phyloP scores from a whole-genome alignment of 2,113 vertebrate species.

The Capreolus pygargus region DNA sequence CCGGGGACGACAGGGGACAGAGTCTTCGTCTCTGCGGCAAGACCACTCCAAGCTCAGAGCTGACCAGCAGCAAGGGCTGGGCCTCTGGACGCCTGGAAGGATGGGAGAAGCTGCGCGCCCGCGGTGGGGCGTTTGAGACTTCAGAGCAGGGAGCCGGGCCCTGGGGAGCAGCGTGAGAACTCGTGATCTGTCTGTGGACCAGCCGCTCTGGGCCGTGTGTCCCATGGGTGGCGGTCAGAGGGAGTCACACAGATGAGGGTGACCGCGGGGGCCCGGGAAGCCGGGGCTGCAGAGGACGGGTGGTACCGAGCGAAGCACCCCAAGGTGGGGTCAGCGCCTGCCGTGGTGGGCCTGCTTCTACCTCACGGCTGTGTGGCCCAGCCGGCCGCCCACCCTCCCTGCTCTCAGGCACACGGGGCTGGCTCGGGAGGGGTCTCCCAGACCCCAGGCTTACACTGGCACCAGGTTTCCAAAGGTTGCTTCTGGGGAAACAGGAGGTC shows the following conservation, averaged over 20 bases:
- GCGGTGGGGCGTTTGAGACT: neutral
- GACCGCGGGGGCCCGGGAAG: neutral
- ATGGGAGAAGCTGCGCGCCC: neutral
- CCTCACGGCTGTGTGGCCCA: fast-evolving
- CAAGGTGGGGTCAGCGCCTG: neutral
- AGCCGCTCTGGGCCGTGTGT: neutral
- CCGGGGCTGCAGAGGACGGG: fast-evolving
- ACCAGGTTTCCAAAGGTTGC: neutral
- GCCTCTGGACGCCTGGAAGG: fast-evolving
- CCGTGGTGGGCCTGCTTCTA: neutral
- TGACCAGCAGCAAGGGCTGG: neutral
- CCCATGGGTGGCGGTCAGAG: fast-evolving
- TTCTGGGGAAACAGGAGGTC: neutral
- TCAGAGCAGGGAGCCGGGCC: neutral
- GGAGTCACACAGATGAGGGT: neutral
- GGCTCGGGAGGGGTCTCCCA: neutral
- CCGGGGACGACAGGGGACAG: fast-evolving
- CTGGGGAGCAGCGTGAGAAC: fast-evolving
- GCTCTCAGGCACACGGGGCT: fast-evolving
- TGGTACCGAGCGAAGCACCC: neutral
- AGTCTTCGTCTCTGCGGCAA: neutral
- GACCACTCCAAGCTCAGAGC: neutral
- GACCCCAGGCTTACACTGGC: neutral
- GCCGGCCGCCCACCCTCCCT: fast-evolving
- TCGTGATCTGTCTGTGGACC: fast-evolving